These are phyloP conservation scores for Ellobium chinense DNA, from an alignment of 2,888 invertebrate genomes.

Conservation along the genomic window DNA sequence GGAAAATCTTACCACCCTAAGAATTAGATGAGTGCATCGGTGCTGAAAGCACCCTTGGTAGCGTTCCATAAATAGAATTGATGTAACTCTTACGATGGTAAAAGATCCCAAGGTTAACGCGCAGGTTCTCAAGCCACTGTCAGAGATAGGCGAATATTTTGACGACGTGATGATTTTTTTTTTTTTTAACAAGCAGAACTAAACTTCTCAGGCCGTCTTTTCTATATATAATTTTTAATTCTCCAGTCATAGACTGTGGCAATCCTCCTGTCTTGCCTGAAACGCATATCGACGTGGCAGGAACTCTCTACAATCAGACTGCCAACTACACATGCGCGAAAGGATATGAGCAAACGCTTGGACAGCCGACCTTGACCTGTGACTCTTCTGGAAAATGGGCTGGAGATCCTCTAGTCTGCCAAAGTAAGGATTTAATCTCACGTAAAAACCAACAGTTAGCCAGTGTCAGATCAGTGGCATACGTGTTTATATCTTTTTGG, in stretches of 20 bases:
- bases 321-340: slow-evolving; percentile 22
- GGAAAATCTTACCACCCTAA: too few relatives aligned
- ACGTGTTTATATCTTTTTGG: too few relatives aligned
- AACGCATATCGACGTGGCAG: background rate
- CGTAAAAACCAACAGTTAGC: background rate
- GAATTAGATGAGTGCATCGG: too few relatives aligned
- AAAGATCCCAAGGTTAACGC: background rate
- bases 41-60: too few relatives aligned
- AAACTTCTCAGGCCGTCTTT: too few relatives aligned
- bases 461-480: too few relatives aligned
- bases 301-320: background rate
- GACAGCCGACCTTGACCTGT: slow-evolving; percentile 23
- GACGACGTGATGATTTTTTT: background rate
- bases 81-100: background rate
- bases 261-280: background rate
- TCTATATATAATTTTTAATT: background rate
- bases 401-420: background rate
- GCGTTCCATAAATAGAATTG: too few relatives aligned
- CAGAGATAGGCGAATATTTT: background rate
- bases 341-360: background rate
- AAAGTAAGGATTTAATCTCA: background rate
- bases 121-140: too few relatives aligned
- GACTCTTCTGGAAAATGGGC: background rate
- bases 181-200: background rate
- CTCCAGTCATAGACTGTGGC: slow-evolving; percentile 17